Base-by-base conservation (phyloP, 2,113 vertebrate genomes). In the Bufo gargarizans region DNA sequence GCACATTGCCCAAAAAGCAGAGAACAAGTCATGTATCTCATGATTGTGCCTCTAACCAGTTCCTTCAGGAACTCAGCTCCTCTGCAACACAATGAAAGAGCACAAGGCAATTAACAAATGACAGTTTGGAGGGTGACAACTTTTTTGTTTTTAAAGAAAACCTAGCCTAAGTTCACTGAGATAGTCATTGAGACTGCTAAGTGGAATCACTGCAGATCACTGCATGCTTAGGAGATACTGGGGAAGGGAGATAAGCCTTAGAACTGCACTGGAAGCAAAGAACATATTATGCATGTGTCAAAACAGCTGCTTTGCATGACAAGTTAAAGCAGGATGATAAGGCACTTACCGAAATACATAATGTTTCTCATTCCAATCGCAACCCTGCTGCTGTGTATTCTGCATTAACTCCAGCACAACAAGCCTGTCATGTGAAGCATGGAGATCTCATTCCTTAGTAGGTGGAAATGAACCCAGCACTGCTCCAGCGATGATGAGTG, bases 271-370 rank as follows among this genome's bases (percentile, higher is more conserved):
- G 45, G 85, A 19, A 50, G 17, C 17, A 79, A 12, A 65, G 49
- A 78, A 69, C 56, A 53, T 49, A 67, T 53, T 56, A 67, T 69
- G 61, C 76, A 63, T 47, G 20, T 72, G 77, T 63, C 53, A 63
- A 90, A 92, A 85, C 88, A 92, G 90, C 93, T 59, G 3, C 84
- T 90, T 86, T 90, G 22, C 90, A 89, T 9, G 90, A 83, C 89
- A 89, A 92, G 88, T 89, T 89, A 84, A 91, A 91, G 82, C 47
- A 74, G 58, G 87, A 84, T 50, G 16, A 89, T 22, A 79, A 78
- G 53, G 90, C 90, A 94, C 97, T 99, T 95, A 99, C 98, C 98
- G 93, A 99, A 97, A 96, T 98, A 99, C 97, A 99, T 98, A 95
- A 95, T 98, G 96, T 96, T 96, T 95, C 97, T 97, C 97, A 97